Base-by-base conservation (phyloP, 2,113 vertebrate genomes). In the Crotophaga sulcirostris region DNA sequence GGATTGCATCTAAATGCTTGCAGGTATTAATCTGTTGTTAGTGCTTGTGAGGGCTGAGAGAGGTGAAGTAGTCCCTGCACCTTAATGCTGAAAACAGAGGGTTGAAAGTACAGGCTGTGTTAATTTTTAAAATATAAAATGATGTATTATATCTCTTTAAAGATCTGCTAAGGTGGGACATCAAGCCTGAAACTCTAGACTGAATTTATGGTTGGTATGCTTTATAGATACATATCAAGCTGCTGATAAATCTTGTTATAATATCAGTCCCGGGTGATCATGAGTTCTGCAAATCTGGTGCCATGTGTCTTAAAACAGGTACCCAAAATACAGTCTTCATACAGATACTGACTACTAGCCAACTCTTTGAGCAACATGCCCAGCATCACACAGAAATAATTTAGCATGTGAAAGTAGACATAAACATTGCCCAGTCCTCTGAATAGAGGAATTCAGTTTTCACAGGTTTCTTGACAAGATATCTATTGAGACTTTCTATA, bases 1-100 rank as follows among this genome's bases (percentile, higher is more conserved):
- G 60, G 20, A 8, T 15, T 42, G 31, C 63, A 10, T 28, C 21
- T 49, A 24, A 78, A 45, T 2, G 1, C 7, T 34, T 64, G 4
- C 5, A 17, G 67, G 13, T 15, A 9, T 58, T 55, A 38, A 40
- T 9, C 0, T 1, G 7, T 16, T 1, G 7, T 16, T 34, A 23
- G 9, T 28, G 23, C 21, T 75, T 0, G 0, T 3, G 29, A 64
- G 14, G 24, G 19, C 58, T 20, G 18, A 6, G 34, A 76, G 73
- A 42, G 9, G 11, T 49, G 79, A 82, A 4, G 15, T 28, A 34
- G 6, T 1, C 1, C 16, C 19, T 62, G 14, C 10, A 28, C 28
- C 31, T 5, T 67, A 24, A 16, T 47, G 16, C 13, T 79, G 36
- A 49, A 42, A 67, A 33, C 0, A 2, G 19, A 77, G 33, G 20